These are phyloP conservation scores for Sebastes wilsoni DNA, from an alignment of 2,797 vertebrate genomes.

Conservation along the genomic window DNA sequence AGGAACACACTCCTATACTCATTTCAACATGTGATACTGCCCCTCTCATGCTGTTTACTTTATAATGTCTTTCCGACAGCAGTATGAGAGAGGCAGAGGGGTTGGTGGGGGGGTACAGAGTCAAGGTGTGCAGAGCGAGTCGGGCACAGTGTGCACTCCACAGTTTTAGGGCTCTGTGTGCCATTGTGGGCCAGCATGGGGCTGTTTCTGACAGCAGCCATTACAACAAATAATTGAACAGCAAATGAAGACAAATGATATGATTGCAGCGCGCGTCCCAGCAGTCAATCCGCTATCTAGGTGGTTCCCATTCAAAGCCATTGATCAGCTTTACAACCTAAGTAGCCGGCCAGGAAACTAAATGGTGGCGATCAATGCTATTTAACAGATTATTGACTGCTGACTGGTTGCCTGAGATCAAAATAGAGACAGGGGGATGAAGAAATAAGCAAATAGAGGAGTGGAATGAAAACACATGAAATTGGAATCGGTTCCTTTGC, in stretches of 20 bases:
- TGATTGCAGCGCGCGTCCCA: slow-evolving; percentile 74
- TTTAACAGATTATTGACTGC: slow-evolving; percentile 87
- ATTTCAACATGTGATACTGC: slow-evolving; percentile 41
- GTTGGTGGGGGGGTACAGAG: neutral
- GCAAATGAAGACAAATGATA: slow-evolving; percentile 87
- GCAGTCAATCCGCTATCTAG: slow-evolving; percentile 82
- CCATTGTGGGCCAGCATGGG: slow-evolving; percentile 60
- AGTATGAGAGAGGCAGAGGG: neutral
- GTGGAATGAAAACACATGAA: slow-evolving; percentile 70
- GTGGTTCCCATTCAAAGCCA: slow-evolving; percentile 83
- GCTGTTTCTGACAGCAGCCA: slow-evolving; percentile 78
- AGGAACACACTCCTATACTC: slow-evolving; percentile 32
- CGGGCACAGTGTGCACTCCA: slow-evolving; percentile 14
- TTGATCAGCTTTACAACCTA: slow-evolving; percentile 84
- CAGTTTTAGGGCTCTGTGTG: slow-evolving; percentile 45
- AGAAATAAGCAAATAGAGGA: slow-evolving; percentile 72
- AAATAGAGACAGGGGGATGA: slow-evolving; percentile 64
- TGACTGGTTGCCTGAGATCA: slow-evolving; percentile 78
- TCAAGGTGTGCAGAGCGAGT: slow-evolving; percentile 46
- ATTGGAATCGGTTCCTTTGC: slow-evolving; percentile 68
- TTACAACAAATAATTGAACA: slow-evolving; percentile 83
- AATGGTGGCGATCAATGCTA: slow-evolving; percentile 84
- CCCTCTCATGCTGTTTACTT: slow-evolving; percentile 42
- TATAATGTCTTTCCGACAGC: slow-evolving; percentile 49
- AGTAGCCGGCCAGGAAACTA: slow-evolving; percentile 84